Evolutionary conservation across 1,140 invertebrate genomes (phyloP).

Genomic region (Pseudachorutes palmiensis): DNA sequence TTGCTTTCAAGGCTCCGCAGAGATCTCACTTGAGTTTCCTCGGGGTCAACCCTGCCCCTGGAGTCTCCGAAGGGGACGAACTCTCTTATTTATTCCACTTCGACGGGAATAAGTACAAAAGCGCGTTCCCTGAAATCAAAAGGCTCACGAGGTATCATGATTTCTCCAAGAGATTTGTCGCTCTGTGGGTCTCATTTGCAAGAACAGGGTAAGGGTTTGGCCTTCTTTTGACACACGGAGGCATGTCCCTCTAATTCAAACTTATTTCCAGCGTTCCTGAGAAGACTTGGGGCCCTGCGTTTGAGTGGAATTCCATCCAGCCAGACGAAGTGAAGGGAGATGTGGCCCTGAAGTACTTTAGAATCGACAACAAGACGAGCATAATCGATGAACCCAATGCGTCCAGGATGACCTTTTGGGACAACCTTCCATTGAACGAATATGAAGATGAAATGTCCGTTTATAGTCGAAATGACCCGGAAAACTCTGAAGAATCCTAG

Average conservation of each 20-base stretch:
- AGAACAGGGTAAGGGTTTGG: conserved; percentile 21
- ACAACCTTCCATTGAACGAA: conserved; percentile 35
- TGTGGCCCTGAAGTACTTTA: conserved; percentile 25
- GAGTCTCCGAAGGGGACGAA: conserved; percentile 35
- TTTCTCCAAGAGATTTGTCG: conserved; percentile 29
- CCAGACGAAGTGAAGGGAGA: conserved; percentile 30
- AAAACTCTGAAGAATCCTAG: background rate
- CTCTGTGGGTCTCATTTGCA: conserved; percentile 35
- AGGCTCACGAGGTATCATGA: background rate
- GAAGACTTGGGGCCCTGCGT: background rate
- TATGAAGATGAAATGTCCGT: conserved; percentile 24
- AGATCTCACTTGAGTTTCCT: background rate
- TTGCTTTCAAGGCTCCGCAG: background rate
- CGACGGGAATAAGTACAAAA: background rate
- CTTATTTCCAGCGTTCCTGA: background rate
- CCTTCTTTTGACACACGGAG: background rate
- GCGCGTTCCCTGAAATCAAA: conserved; percentile 16
- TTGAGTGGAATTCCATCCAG: conserved; percentile 18
- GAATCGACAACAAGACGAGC: conserved; percentile 16
- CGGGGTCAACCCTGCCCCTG: background rate
- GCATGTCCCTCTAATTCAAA: background rate
- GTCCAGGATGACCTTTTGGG: conserved; percentile 32
- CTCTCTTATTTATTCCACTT: conserved; percentile 34
- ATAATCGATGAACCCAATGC: conserved; percentile 30
- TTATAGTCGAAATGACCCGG: conserved; percentile 1